Base-by-base conservation (phyloP, 2,113 vertebrate species). In the Chrysochloris asiatica region DNA sequence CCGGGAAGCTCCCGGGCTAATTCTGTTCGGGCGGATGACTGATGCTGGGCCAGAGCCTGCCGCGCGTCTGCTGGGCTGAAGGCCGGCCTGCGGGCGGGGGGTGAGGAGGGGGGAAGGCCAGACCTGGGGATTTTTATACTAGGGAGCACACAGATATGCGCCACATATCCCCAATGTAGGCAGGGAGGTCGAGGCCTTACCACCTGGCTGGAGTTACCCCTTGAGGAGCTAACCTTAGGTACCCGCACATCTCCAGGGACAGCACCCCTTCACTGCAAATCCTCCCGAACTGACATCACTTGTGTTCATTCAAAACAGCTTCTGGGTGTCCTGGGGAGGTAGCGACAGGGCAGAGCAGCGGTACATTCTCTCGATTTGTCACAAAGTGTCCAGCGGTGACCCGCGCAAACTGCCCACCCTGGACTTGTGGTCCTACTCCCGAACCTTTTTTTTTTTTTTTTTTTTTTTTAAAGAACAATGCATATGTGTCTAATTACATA, bases 401-500 rank as follows among this genome's bases (percentile, higher is more conserved):
- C 26, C 0, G 1, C 33, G 54, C 85, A 56, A 73, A 92, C 22
- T 88, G 90, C 86, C 56, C 83, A 88, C 77, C 88, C 75, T 93
- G 24, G 86, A 67, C 77, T 28, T 81, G 90, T 77, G 93, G 85
- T n/a, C 28, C 78, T 26, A 33, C 88, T 95, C 83, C 16, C 12
- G 94, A 95, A 97, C 88, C 36, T 3, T 41, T 48, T 30, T 48
- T 14, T 8, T 28, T 56, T 47, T 30, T 77, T 11, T 12, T 41
- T 61, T 21, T 30, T 41, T 56, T 26, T 13, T 21, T 88, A 48
- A 84, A 94, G 92, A 96, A 97, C 96, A 97, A 97, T 48, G 48
- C 43, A 88, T 94, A 85, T 96, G 95, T n/a, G 6, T 89, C 95
- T 97, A 94, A 97, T 97, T 97, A 97, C 96, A 96, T 80, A 88